phyloP scores from a whole-genome alignment of 2,113 vertebrate genomes.

The Pluvialis apricaria region DNA sequence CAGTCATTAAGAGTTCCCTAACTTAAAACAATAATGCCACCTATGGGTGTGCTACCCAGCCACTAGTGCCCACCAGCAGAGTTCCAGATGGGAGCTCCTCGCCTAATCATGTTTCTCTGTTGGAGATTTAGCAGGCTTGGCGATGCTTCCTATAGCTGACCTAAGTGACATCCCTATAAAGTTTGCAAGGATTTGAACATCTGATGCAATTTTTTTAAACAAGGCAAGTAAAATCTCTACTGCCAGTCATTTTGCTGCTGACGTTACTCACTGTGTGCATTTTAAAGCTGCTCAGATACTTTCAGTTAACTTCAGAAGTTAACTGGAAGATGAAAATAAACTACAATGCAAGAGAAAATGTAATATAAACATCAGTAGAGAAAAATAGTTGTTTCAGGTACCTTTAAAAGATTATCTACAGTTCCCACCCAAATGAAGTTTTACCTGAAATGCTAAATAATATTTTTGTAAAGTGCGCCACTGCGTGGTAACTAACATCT shows the following conservation, averaged over 20 bases:
- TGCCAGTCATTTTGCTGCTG: neutral
- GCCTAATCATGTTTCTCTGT: neutral
- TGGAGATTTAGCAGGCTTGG: neutral
- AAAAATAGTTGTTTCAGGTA: neutral
- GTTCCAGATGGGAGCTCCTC: neutral
- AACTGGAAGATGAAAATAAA: neutral
- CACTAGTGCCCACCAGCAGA: neutral
- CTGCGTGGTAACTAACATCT: neutral
- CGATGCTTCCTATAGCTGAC: neutral
- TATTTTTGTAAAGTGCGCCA: constrained; percentile 29
- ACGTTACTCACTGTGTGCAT: neutral
- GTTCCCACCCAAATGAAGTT: neutral
- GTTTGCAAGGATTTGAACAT: neutral
- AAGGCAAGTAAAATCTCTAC: neutral
- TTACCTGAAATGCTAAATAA: neutral
- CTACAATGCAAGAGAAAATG: neutral
- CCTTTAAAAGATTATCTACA: neutral
- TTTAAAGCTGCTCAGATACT: neutral
- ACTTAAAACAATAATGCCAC: neutral
- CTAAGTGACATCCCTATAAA: neutral
- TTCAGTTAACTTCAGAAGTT: neutral
- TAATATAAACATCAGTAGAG: neutral
- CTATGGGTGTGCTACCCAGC: neutral
- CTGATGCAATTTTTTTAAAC: neutral
- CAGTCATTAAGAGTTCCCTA: neutral